Evolutionary conservation across 2,888 invertebrate genomes (phyloP).

Genomic region (Erebia epiphron): DNA sequence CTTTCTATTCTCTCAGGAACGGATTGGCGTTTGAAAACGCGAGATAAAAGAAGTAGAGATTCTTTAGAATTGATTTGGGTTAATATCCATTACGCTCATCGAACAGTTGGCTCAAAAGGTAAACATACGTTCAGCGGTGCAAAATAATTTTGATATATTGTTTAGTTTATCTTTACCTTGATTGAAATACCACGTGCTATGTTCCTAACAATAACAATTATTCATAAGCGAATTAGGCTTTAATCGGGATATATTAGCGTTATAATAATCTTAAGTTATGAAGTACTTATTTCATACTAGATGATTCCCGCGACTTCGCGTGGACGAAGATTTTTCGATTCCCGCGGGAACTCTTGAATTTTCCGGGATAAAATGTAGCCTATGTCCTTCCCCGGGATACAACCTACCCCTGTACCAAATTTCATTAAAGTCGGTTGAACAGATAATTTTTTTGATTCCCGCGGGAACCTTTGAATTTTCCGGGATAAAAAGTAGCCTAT

Average conservation of each 20-base stretch:
- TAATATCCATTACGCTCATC: constrained; percentile 37
- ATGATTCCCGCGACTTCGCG: no score
- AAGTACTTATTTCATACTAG: no score
- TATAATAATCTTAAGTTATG: background rate
- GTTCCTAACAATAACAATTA: constrained; percentile 1
- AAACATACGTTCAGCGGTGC: constrained; percentile 27
- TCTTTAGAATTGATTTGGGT: constrained; percentile 44
- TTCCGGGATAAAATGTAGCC: no score
- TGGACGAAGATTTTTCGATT: no score
- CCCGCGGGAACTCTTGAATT: no score
- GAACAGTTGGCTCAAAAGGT: constrained; percentile 32
- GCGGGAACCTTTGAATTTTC: no score
- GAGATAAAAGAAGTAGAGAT: constrained; percentile 44
- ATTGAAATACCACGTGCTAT: constrained; percentile 14
- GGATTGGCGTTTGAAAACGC: constrained; percentile 35
- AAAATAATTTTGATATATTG: constrained; percentile 14
- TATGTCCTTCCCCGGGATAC: no score
- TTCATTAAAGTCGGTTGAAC: no score
- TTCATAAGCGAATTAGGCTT: background rate
- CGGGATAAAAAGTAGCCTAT: no score
- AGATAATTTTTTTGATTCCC: no score
- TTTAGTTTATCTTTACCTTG: constrained; percentile 18
- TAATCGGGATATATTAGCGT: background rate
- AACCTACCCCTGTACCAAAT: no score
- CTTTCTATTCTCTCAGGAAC: no score